These are phyloP conservation scores for Bovichtus variegatus DNA, from an alignment of 2,797 vertebrate species.

Conservation along the genomic window DNA sequence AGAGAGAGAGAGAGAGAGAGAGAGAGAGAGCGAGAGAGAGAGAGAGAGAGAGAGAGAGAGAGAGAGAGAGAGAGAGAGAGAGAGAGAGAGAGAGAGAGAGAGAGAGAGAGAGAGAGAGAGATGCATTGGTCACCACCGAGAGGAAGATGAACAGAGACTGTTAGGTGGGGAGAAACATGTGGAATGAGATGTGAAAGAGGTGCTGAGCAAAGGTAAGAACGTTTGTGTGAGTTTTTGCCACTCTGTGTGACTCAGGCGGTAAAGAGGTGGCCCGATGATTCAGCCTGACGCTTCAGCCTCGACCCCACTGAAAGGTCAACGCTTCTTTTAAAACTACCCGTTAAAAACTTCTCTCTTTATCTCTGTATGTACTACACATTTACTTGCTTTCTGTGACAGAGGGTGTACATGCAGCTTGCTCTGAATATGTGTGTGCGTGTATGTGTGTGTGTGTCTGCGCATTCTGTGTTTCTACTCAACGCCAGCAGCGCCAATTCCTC, in stretches of 20 bases:
- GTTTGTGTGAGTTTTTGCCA: slow-evolving; percentile 37
- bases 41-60: too few species aligned
- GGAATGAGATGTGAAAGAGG: slow-evolving; percentile 20
- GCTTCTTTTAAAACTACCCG: slow-evolving; percentile 52
- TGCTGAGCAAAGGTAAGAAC: slow-evolving; percentile 47
- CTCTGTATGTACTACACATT: slow-evolving; percentile 8
- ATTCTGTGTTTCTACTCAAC: slow-evolving; percentile 49
- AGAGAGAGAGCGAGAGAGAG: too few species aligned
- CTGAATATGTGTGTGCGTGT: neutral
- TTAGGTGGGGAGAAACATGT: slow-evolving; percentile 8
- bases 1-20: too few species aligned
- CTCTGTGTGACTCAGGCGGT: slow-evolving; percentile 38
- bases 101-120: slow-evolving; percentile 21
- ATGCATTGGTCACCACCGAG: slow-evolving; percentile 8
- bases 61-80: too few species aligned
- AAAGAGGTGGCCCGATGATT: slow-evolving; percentile 36
- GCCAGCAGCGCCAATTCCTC: slow-evolving; percentile 24
- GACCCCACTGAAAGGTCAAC: slow-evolving; percentile 62
- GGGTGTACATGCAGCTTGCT: neutral
- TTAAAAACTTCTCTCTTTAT: slow-evolving; percentile 8
- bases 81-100: slow-evolving; percentile 21
- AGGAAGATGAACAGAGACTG: slow-evolving; percentile 24
- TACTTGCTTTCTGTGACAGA: slow-evolving; percentile 6
- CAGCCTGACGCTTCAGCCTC: slow-evolving; percentile 44
- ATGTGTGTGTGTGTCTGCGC: neutral